Percentiles rank a stretch among this genome's conserved stretches.
Evolutionary conservation across 2,113 vertebrate genomes (phyloP).

Genomic region (Circaetus gallicus): DNA sequence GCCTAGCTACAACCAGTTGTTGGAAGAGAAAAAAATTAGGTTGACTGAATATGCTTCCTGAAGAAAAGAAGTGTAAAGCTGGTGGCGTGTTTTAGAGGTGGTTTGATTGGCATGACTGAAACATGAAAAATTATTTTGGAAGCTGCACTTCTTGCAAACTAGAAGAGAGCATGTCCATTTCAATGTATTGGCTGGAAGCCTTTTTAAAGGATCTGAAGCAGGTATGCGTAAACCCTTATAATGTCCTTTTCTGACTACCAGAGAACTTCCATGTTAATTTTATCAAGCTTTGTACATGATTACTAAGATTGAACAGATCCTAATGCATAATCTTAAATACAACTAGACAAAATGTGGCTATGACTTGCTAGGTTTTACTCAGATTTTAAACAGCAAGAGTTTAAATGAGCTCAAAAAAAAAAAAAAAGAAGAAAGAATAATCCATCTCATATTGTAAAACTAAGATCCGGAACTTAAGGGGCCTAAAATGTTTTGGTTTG

Average conservation of each 20-base stretch:
- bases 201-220: neutral
- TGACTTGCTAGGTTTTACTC: neutral
- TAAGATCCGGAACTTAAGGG: neutral
- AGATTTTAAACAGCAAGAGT: neutral
- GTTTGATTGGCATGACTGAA: neutral
- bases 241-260: neutral
- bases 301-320: neutral
- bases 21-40: neutral
- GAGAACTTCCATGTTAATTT: neutral
- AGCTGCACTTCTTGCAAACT: neutral
- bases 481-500: neutral
- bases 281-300: neutral
- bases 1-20: neutral
- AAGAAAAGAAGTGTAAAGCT: neutral
- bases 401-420: neutral
- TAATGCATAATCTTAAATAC: neutral
- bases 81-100: neutral
- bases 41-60: neutral
- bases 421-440: neutral
- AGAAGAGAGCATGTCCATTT: neutral
- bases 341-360: neutral
- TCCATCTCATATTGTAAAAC: neutral
- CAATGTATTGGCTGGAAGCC: neutral
- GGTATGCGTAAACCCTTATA: fast-evolving
- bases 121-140: neutral